Conservation (phyloP, 35 echinoderm and acorn worm species). For the Patiria miniata region DNA sequence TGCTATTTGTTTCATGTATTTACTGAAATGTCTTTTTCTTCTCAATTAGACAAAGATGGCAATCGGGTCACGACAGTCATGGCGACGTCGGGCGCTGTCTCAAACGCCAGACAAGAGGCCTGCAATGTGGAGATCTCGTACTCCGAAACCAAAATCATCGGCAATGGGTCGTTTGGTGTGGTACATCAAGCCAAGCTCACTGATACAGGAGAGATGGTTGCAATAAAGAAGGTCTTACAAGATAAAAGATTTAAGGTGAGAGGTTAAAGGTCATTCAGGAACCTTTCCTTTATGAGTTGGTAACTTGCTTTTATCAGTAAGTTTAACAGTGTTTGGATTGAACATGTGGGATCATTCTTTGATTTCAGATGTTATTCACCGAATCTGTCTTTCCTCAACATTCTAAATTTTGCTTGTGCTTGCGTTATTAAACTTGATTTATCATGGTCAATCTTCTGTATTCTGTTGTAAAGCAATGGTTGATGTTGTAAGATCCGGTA, state of each 20-base stretch:
- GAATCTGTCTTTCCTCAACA: no score
- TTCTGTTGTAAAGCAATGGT: no score
- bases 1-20: neutral
- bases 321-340: no score
- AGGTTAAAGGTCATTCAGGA: neutral
- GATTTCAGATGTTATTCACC: no score
- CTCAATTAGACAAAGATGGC: conserved; percentile 85
- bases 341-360: no score
- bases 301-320: neutral
- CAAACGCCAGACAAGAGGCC: conserved; percentile 41
- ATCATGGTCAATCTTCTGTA: no score
- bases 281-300: neutral
- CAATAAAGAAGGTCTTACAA: conserved; percentile 99
- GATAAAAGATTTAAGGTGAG: conserved; percentile 99
- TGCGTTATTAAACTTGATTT: no score
- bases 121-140: conserved; percentile 86
- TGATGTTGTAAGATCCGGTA: no score
- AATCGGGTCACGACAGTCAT: conserved; percentile 93
- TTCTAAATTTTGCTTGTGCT: no score
- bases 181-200: conserved; percentile 94
- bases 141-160: conserved; percentile 97
- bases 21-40: neutral
- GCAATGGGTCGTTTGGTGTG: conserved; percentile 98
- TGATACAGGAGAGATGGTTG: conserved; percentile 88
- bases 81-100: conserved; percentile 74